Conservation (phyloP, 1,140 invertebrate species). For the Neelides sp. region DNA sequence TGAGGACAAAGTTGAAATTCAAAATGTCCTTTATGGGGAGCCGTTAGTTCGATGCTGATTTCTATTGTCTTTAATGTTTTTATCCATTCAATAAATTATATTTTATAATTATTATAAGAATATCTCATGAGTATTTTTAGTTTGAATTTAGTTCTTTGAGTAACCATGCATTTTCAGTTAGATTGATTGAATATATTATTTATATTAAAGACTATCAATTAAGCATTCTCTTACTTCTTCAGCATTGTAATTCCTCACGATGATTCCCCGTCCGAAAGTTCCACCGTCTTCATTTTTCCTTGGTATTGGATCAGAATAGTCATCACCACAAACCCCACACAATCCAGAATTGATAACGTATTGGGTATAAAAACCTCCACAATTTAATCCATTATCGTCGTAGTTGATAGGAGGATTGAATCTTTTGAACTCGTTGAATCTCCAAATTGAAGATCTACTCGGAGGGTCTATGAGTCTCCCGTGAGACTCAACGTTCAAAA, state of each 20-base stretch:
- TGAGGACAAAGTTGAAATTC: no score
- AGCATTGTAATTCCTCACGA: constrained; percentile 35
- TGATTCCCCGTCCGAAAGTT: constrained; percentile 38
- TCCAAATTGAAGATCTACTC: constrained; percentile 52
- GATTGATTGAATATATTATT: no score
- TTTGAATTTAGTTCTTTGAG: no score
- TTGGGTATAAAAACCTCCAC: constrained; percentile 32
- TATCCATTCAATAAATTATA: no score
- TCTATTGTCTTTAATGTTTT: no score
- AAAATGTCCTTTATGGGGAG: no score
- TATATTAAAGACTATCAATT: no score
- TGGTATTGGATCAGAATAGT: constrained; percentile 33
- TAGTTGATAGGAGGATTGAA: constrained; percentile 59
- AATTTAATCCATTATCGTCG: constrained; percentile 52
- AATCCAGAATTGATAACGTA: constrained; percentile 35
- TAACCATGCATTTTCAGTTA: no score
- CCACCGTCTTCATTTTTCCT: constrained; percentile 45
- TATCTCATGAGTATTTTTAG: no score
- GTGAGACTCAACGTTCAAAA: constrained; percentile 44
- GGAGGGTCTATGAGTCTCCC: constrained; percentile 56
- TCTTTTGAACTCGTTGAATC: constrained; percentile 42
- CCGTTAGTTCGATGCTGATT: no score
- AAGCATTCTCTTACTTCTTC: constrained; percentile 31
- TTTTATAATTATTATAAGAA: no score
- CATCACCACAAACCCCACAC: constrained; percentile 40